Conservation (phyloP, 2,797 vertebrate genomes). For the Sorex maritimensis region DNA sequence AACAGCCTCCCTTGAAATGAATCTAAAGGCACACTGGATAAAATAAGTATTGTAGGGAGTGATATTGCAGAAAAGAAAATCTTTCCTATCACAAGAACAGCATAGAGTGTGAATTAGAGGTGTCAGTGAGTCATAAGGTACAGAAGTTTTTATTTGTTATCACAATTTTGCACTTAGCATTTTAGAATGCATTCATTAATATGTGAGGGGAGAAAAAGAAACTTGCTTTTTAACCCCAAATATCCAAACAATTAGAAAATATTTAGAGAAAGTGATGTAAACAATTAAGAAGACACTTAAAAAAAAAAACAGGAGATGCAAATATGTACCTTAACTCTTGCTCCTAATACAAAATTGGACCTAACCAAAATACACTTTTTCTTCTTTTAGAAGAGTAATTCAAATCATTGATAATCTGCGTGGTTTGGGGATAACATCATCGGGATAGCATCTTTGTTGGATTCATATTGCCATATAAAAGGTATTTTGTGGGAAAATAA, state of each 20-base stretch:
- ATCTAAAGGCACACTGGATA: not conserved
- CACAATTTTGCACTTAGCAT: conserved; percentile 14
- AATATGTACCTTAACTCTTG: not conserved
- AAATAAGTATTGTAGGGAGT: not conserved
- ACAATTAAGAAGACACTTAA: conserved; percentile 13
- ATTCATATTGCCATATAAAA: not conserved
- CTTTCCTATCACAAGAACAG: conserved; percentile 28
- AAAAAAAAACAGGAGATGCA: not conserved
- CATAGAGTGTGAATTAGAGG: conserved; percentile 35
- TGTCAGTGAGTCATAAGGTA: conserved; percentile 16
- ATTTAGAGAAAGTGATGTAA: conserved; percentile 30
- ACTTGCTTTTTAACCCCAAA: conserved; percentile 1
- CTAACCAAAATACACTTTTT: not conserved
- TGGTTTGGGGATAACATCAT: not conserved
- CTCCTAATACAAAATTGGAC: not conserved
- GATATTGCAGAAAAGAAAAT: conserved; percentile 8
- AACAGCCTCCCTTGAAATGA: not conserved
- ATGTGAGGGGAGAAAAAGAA: conserved; percentile 10
- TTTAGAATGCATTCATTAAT: conserved; percentile 17
- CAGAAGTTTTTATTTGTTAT: conserved; percentile 10
- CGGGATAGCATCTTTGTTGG: not conserved
- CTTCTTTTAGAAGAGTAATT: not conserved
- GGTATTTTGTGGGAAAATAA: not conserved
- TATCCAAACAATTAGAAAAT: conserved; percentile 9
- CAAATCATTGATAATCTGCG: not conserved